These are phyloP conservation scores for Agonopterix alstromeriana DNA, from an alignment of 2,888 invertebrate genomes.

Conservation along the genomic window DNA sequence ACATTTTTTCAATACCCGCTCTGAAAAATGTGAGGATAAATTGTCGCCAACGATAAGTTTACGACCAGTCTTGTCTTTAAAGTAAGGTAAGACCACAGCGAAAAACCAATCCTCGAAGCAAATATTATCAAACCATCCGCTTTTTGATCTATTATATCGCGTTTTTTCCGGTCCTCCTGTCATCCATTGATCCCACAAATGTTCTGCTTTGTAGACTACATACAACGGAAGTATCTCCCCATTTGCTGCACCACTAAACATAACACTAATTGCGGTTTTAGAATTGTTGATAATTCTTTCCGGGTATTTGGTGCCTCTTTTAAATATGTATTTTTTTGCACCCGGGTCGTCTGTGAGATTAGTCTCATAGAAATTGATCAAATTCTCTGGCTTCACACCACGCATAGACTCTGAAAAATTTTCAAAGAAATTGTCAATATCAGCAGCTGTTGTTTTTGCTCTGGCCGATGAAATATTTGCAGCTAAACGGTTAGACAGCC, in stretches of 20 bases:
- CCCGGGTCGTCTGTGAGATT: slow-evolving; percentile 16
- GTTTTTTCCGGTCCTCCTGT: neutral
- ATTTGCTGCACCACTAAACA: slow-evolving; percentile 5
- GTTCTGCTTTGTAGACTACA: slow-evolving; percentile 2
- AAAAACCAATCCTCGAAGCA: neutral
- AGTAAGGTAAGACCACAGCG: neutral
- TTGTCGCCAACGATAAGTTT: slow-evolving; percentile 2
- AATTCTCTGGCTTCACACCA: slow-evolving; percentile 10
- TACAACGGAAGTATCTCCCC: slow-evolving; percentile 1
- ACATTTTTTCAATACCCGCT: neutral
- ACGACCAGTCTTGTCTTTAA: neutral
- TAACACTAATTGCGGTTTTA: slow-evolving; percentile 2
- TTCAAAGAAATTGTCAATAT: slow-evolving; percentile 13
- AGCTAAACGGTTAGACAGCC: slow-evolving; percentile 12
- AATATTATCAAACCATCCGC: neutral
- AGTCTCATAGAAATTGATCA: slow-evolving; percentile 18
- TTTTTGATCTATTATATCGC: neutral
- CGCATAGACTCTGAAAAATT: slow-evolving; percentile 11
- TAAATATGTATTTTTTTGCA: slow-evolving; percentile 18
- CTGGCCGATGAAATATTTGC: slow-evolving; percentile 16
- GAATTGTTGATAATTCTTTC: slow-evolving; percentile 6
- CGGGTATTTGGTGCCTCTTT: slow-evolving; percentile 18
- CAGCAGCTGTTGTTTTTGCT: slow-evolving; percentile 12
- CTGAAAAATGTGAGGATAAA: neutral
- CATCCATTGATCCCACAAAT: neutral